Conservation (phyloP, 2,797 vertebrate species). For the Allochrocebus solatus region DNA sequence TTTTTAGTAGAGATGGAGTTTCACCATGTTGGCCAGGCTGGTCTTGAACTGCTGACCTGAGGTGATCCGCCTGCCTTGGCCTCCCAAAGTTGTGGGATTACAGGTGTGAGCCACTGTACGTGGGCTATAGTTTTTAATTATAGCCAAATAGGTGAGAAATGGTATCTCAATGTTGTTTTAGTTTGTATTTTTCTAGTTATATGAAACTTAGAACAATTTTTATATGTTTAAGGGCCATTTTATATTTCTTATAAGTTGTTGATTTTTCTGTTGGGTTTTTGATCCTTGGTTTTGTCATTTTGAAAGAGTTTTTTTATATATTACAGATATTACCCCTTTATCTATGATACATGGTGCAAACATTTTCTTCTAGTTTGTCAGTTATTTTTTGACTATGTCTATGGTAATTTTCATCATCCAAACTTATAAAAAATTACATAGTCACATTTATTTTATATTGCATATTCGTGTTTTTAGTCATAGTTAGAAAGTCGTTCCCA, state of each 20-base stretch:
- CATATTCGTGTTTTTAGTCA: background rate
- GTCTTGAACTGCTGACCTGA: no score
- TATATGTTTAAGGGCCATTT: background rate
- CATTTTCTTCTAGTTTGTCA: background rate
- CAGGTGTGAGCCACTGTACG: no score
- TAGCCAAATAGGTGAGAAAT: background rate
- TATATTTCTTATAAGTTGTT: background rate
- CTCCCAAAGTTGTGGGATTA: no score
- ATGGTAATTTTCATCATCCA: background rate
- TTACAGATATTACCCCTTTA: background rate
- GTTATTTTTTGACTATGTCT: background rate
- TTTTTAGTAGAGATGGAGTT: no score
- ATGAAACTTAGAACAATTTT: background rate
- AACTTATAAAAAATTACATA: background rate
- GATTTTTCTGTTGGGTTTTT: background rate
- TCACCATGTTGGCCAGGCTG: no score
- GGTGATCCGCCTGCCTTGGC: no score
- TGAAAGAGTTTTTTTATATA: background rate
- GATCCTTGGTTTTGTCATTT: background rate
- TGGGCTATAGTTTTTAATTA: background rate
- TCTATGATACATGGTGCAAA: background rate
- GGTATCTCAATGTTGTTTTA: background rate
- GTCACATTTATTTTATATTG: background rate
- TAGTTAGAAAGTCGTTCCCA: background rate
- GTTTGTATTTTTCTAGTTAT: background rate